Percentiles rank a stretch among this genome's conserved stretches.
Evolutionary conservation across 92 coral and sea anemone genomes (phyloP).

Genomic region (Siderastrea siderea): DNA sequence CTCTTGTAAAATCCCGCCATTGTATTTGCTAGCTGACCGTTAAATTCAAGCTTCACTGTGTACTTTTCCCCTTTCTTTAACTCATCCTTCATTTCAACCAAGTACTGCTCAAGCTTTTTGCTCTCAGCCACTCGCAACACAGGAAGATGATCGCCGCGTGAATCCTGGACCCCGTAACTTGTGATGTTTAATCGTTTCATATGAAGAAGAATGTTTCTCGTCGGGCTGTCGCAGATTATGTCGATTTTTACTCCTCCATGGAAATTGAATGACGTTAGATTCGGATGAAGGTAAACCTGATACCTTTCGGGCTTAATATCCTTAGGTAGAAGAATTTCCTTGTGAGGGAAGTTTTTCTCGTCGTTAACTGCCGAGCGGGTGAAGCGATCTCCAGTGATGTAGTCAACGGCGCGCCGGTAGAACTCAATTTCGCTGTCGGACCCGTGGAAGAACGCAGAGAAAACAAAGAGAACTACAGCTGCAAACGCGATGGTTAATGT

Average conservation of each 20-base stretch:
- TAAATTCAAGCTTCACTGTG: conserved; percentile 74
- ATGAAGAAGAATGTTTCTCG: conserved; percentile 80
- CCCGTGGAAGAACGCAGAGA: conserved; percentile 78
- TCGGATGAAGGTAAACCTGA: conserved; percentile 83
- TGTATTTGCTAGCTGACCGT: conserved; percentile 79
- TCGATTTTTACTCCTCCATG: conserved; percentile 83
- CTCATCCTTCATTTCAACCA: conserved; percentile 75
- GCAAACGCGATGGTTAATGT: conserved; percentile 87
- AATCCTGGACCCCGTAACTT: conserved; percentile 66
- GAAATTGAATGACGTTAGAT: conserved; percentile 75
- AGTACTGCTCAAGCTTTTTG: conserved; percentile 83
- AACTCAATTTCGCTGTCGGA: conserved; percentile 85
- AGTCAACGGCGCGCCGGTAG: conserved; percentile 81
- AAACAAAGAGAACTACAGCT: conserved; percentile 78
- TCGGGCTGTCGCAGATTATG: conserved; percentile 64
- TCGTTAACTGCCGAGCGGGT: conserved; percentile 49
- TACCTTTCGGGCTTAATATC: conserved; percentile 81
- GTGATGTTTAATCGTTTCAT: conserved; percentile 73
- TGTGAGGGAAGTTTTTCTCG: conserved; percentile 72
- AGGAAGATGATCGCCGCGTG: conserved; percentile 62
- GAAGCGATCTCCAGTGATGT: conserved; percentile 69
- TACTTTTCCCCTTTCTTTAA: conserved; percentile 72
- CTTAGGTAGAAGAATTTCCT: conserved; percentile 78
- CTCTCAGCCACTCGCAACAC: conserved; percentile 72
- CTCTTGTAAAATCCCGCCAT: conserved; percentile 99